A percentile compares a stretch with the other conserved stretches of the same genome.
Evolutionary conservation across 2,113 vertebrate species (phyloP).

Genomic region (Todiramphus saurophagus): DNA sequence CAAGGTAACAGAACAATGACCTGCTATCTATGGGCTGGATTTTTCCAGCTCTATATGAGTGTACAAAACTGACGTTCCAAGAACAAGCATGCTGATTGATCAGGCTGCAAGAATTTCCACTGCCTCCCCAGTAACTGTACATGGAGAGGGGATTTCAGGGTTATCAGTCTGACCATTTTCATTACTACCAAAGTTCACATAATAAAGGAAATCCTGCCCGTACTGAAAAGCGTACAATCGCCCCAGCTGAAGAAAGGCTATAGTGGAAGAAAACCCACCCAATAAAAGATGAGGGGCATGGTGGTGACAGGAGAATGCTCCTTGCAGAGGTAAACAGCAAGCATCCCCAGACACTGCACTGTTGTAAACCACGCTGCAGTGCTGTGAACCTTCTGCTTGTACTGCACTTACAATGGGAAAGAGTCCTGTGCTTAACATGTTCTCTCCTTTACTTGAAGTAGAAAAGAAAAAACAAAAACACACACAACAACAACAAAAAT

Average conservation of each 20-base stretch:
- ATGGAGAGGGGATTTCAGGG: not conserved
- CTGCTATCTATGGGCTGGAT: not conserved
- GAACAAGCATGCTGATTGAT: not conserved
- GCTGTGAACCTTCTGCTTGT: not conserved
- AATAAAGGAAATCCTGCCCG: not conserved
- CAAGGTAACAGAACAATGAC: not conserved
- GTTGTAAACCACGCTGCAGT: not conserved
- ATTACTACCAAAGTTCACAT: not conserved
- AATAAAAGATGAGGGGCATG: not conserved
- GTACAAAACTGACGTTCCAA: not conserved
- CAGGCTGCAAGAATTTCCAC: not conserved
- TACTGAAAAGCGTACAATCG: not conserved
- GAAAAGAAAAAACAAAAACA: not conserved
- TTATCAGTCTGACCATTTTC: not conserved
- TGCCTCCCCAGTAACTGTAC: not conserved
- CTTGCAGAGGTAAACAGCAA: not conserved
- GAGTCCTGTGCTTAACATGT: not conserved
- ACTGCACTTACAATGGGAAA: not conserved
- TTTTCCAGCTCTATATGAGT: not conserved
- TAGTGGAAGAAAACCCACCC: not conserved
- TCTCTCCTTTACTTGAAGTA: not conserved
- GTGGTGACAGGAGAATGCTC: rapidly evolving
- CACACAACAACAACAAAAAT: not conserved
- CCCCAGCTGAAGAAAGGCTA: not conserved
- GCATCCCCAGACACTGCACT: not conserved